Conservation (phyloP, 2,797 vertebrate genomes). For the Tinamus major region DNA sequence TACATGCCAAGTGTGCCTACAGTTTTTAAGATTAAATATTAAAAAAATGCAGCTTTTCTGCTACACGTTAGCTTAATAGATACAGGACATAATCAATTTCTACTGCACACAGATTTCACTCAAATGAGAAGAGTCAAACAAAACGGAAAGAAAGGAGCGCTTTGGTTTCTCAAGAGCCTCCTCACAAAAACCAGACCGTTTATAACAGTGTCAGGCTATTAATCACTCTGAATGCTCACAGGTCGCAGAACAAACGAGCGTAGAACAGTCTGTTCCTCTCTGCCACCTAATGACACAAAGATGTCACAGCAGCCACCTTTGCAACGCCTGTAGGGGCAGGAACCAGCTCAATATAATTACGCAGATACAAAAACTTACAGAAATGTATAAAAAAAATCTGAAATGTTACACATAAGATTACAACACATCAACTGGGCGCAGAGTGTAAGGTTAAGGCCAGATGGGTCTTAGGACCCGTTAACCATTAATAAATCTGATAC, state of each 20-base stretch:
- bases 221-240: conserved; percentile 71
- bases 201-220: conserved; percentile 46
- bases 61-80: background rate
- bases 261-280: conserved; percentile 72
- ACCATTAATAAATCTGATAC: background rate
- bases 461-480: background rate
- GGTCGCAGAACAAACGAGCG: conserved; percentile 44
- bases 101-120: fast-evolving
- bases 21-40: background rate
- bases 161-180: fast-evolving
- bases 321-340: conserved; percentile 70
- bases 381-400: background rate
- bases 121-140: background rate
- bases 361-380: no score
- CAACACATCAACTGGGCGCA: background rate
- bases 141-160: background rate
- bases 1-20: fast-evolving
- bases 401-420: background rate
- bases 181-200: fast-evolving
- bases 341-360: background rate
- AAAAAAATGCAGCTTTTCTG: fast-evolving
- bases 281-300: conserved; percentile 75
- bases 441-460: background rate
- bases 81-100: fast-evolving
- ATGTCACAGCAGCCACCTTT: conserved; percentile 62